Evolutionary conservation across 2,113 vertebrate species (phyloP), one percentile per base, ranked within the genome.

Genomic region (Redunca redunca): DNA sequence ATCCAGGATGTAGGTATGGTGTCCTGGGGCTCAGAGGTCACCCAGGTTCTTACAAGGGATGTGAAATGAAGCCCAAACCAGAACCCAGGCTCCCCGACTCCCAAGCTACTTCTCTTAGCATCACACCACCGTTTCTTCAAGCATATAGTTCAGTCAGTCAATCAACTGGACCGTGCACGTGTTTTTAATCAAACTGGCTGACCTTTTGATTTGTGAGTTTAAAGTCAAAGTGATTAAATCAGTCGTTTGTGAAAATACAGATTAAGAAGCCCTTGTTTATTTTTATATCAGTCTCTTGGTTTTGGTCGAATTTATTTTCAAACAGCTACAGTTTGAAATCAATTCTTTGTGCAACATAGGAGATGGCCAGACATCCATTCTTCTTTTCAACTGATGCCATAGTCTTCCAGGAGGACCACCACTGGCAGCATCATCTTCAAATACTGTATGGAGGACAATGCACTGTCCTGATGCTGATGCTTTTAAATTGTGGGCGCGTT

Each of bases 221-320:
- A 95, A 94, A 98, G 91, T 95, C 92, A 97, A 95, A 97, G 43
- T 48, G 36, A 94, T 91, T 82, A 62, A 88, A 91, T 80, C 40
- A 40, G n/a, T 58, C 94, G 55, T 93, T 88, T 80, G 17, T 91
- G 74, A 93, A 95, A 96, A 93, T 46, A 67, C 12, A 62, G 67
- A 57, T n/a, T 52, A 95, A 92, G 81, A 96, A 83, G 30, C 1
- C 0, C 60, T 93, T 92, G 48, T 62, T 96, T 96, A 87, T 77
- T 96, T 97, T 95, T 81, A 48, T n/a, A 78, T 78, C 85, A 89
- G n/a, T 77, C 62, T 94, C 50, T 86, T 3, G 7, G 71, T 86
- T 96, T 96, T 52, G 58, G 33, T 48, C 5, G 17, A 33, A 64
- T 53, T 6, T 50, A 67, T 89, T 96, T 97, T 83, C 71, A 94